phyloP scores from a whole-genome alignment of 2,797 vertebrate species.

The Rhyacichthys aspro region DNA sequence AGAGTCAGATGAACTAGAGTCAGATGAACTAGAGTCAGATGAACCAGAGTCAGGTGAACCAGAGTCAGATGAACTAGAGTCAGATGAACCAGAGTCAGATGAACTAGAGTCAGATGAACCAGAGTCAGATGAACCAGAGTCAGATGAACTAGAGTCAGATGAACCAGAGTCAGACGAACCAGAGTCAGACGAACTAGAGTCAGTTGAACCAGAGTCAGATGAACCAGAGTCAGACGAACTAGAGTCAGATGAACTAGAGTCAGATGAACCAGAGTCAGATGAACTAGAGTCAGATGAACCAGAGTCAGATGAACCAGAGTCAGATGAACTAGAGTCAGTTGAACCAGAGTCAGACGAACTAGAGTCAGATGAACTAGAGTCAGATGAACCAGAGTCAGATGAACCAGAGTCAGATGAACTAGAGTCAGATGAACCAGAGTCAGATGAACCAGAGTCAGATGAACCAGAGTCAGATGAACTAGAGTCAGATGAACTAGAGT shows the following conservation, averaged over 20 bases:
- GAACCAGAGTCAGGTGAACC: not conserved
- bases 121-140: not conserved
- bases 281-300: not conserved
- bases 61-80: not conserved
- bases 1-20: not conserved
- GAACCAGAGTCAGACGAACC: too few relatives aligned
- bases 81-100: not conserved
- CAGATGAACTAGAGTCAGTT: too few relatives aligned
- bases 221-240: conserved; percentile 3
- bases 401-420: not conserved
- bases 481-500: too few relatives aligned
- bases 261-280: not conserved
- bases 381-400: not conserved
- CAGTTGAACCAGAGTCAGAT: not conserved
- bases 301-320: not conserved
- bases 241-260: not conserved
- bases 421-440: not conserved
- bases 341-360: too few relatives aligned
- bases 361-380: not conserved
- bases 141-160: too few relatives aligned
- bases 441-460: not conserved
- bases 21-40: not conserved
- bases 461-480: not conserved
- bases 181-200: not conserved
- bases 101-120: not conserved